Evolutionary conservation across 2,888 invertebrate species (phyloP).

Genomic region (Clostera curtula): DNA sequence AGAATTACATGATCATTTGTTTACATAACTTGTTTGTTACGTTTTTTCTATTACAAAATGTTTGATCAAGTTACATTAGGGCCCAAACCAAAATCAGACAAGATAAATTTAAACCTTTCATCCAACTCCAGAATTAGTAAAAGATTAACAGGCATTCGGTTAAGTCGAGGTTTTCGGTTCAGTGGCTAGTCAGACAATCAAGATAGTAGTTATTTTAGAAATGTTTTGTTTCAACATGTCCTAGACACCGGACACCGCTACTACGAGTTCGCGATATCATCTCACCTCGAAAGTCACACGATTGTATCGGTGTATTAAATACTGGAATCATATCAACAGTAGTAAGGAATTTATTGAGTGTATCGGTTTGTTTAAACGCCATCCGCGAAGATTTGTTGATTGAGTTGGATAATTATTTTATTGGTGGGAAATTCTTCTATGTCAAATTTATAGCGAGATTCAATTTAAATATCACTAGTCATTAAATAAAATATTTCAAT

Average conservation of each 20-base stretch:
- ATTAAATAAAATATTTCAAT: too few relatives aligned
- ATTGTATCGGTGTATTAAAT: conserved; percentile 13
- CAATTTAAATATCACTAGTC: not conserved
- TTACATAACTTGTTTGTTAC: too few relatives aligned
- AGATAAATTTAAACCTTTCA: too few relatives aligned
- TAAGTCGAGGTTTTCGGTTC: too few relatives aligned
- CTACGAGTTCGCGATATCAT: conserved; percentile 5
- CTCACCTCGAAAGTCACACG: conserved; percentile 21
- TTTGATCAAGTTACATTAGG: too few relatives aligned
- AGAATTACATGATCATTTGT: too few relatives aligned
- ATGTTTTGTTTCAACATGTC: conserved; percentile 31
- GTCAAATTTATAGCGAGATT: not conserved
- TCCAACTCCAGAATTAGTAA: too few relatives aligned
- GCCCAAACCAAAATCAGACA: too few relatives aligned
- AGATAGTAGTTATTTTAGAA: conserved; percentile 37
- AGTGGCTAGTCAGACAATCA: conserved; percentile 17
- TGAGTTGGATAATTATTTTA: conserved; percentile 25
- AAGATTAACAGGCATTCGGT: too few relatives aligned
- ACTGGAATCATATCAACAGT: conserved; percentile 1
- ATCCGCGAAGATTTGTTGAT: conserved; percentile 16
- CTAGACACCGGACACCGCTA: conserved; percentile 17
- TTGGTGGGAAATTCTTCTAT: conserved; percentile 12
- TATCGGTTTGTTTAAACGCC: conserved; percentile 14
- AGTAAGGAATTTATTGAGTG: conserved; percentile 3
- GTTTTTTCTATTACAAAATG: too few relatives aligned